A percentile compares a stretch with the other conserved stretches of the same genome.
These are phyloP conservation scores for Drosophila kikkawai DNA, from an alignment of 1,140 invertebrate species.

Conservation along the genomic window DNA sequence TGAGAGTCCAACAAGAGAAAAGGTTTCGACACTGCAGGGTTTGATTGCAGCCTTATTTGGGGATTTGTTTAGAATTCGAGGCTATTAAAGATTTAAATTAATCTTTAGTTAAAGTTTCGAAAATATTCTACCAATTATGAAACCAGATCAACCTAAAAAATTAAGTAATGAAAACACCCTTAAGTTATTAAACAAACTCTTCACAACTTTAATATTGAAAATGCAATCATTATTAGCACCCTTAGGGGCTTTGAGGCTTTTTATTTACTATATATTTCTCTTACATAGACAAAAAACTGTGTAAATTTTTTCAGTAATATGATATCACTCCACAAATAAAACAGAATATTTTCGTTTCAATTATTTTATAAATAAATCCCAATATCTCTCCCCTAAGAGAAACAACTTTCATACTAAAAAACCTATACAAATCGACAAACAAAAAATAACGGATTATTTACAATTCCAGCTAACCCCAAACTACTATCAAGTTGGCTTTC, in stretches of 20 bases:
- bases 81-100: neutral
- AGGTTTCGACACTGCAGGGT: neutral
- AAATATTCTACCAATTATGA: too few species aligned
- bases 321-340: neutral
- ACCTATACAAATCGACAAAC: neutral
- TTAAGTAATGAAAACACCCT: too few species aligned
- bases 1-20: constrained; percentile 1
- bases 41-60: neutral
- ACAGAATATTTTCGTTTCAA: neutral
- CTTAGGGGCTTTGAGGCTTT: too few species aligned
- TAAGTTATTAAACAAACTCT: neutral
- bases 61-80: neutral
- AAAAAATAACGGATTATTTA: constrained; percentile 13
- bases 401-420: neutral
- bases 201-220: neutral
- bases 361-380: neutral
- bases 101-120: neutral
- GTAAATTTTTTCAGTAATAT: neutral
- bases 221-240: neutral
- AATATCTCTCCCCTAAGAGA: too few species aligned
- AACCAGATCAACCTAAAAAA: too few species aligned
- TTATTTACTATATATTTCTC: too few species aligned
- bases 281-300: neutral
- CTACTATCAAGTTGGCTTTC: constrained; percentile 3
- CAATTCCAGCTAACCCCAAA: neutral